phyloP scores from a whole-genome alignment of 2,113 vertebrate genomes.

The Crotalus horridus region DNA sequence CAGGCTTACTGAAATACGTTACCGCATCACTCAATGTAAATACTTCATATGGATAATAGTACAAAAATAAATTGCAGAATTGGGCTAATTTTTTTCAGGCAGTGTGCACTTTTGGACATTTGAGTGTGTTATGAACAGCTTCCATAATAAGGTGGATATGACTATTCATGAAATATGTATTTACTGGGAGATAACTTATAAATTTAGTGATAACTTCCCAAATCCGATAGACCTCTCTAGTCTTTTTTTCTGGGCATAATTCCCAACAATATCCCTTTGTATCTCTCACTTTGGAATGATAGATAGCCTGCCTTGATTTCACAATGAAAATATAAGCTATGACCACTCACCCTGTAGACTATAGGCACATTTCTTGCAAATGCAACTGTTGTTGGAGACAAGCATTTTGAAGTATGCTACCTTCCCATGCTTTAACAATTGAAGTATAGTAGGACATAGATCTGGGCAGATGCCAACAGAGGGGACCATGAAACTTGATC shows the following conservation, averaged over 20 bases:
- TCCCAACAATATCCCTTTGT: not conserved
- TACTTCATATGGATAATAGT: not conserved
- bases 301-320: not conserved
- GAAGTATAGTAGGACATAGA: not conserved
- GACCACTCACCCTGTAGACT: not conserved
- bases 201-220: not conserved
- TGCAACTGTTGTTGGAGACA: not conserved
- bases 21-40: not conserved
- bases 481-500: not conserved
- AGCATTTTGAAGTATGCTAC: not conserved
- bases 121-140: not conserved
- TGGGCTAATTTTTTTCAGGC: not conserved
- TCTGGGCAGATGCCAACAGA: not conserved
- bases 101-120: not conserved
- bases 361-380: not conserved
- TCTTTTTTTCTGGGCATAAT: not conserved
- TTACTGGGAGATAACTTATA: not conserved
- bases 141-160: not conserved
- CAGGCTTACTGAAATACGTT: not conserved
- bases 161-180: not conserved
- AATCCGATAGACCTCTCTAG: not conserved
- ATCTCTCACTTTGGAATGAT: not conserved
- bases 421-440: not conserved
- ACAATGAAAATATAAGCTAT: not conserved
- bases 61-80: not conserved